A percentile compares a stretch with the other conserved stretches of the same genome.
Conservation (phyloP, 2,113 vertebrate genomes). For the Pluvialis apricaria region DNA sequence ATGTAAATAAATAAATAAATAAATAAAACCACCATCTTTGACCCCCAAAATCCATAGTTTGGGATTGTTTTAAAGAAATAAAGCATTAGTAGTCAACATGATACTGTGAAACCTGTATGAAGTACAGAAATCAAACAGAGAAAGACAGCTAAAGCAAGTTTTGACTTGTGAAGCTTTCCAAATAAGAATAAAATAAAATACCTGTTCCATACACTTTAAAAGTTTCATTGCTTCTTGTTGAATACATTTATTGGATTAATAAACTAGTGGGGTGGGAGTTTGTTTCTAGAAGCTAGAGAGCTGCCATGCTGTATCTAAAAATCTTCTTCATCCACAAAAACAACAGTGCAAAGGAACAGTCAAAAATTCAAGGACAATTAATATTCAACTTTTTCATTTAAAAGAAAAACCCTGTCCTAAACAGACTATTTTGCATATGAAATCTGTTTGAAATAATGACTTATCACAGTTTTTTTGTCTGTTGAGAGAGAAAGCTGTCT, state of each 20-base stretch:
- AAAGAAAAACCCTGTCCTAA: neutral
- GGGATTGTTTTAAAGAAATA: neutral
- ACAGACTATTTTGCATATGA: neutral
- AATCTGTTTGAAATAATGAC: neutral
- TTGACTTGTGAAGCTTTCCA: neutral
- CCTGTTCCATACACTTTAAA: neutral
- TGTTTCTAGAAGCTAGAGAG: neutral
- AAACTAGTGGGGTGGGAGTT: neutral
- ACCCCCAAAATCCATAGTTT: neutral
- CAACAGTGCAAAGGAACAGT: neutral
- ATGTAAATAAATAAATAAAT: neutral
- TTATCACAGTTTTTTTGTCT: neutral
- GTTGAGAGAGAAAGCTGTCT: neutral
- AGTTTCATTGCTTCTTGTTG: neutral
- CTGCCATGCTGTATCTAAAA: neutral
- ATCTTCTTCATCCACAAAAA: neutral
- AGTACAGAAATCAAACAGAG: neutral
- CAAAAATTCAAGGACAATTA: neutral
- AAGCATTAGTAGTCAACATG: neutral
- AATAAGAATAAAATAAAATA: neutral
- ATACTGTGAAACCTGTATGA: neutral
- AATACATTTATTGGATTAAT: neutral
- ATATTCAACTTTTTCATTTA: neutral
- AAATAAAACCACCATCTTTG: neutral
- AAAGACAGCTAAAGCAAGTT: neutral